A percentile compares a stretch with the other conserved stretches of the same genome.
Conservation (phyloP, 53 echinoderm and acorn worm species). For the Hippasteria phrygiana region DNA sequence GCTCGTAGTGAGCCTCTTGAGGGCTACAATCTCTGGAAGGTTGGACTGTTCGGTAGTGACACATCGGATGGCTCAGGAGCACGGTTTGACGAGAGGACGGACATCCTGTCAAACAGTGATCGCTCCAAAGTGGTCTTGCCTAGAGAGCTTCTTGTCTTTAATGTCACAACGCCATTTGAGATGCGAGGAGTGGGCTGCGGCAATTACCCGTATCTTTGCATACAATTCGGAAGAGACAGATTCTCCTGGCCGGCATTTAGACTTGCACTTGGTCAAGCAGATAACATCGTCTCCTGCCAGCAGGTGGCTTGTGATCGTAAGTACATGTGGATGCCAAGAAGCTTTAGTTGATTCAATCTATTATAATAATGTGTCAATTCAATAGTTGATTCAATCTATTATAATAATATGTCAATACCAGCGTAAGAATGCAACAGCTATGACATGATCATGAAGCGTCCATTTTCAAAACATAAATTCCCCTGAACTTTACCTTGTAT, state of each 20-base stretch:
- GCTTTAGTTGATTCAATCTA: too few species aligned
- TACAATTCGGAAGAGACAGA: constrained; percentile 64
- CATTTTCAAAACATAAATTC: too few species aligned
- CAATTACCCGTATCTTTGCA: constrained; percentile 60
- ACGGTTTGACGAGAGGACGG: constrained; percentile 20
- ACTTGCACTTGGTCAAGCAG: constrained; percentile 52
- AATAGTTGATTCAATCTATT: too few species aligned
- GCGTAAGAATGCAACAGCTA: too few species aligned
- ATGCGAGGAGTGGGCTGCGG: constrained; percentile 67
- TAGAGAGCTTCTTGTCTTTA: background rate
- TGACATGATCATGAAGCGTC: too few species aligned
- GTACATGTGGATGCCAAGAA: too few species aligned
- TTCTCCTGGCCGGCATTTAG: constrained; percentile 54
- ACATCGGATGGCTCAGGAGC: background rate
- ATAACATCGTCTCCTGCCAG: constrained; percentile 54
- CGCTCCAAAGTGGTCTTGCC: constrained; percentile 20
- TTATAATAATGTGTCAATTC: too few species aligned
- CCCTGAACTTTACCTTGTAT: too few species aligned
- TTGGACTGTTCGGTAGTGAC: constrained; percentile 38
- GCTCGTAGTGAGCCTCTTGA: background rate
- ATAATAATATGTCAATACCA: too few species aligned
- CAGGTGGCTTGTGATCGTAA: constrained; percentile 51
- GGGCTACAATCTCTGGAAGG: constrained; percentile 49
- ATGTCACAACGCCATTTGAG: constrained; percentile 61
- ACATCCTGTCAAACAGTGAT: constrained; percentile 30